Evolutionary conservation across 92 coral and sea anemone genomes (phyloP).

Genomic region (Umimayanthus chanpuru): DNA sequence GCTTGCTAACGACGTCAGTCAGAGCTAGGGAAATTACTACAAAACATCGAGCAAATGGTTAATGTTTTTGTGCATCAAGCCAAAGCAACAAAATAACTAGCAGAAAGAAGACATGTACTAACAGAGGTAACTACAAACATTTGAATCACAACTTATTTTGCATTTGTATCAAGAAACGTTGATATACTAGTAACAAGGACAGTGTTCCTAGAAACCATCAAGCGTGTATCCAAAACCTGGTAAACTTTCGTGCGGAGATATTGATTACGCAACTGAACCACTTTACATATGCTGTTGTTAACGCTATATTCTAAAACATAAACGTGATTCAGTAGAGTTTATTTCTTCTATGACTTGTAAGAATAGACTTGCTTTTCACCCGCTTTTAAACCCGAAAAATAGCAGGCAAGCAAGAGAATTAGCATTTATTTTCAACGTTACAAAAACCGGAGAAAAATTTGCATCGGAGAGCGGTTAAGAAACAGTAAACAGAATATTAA

Average conservation of each 20-base stretch:
- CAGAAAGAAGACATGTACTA: background rate
- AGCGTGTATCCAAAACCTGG: background rate
- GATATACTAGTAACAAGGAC: background rate
- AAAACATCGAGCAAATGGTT: background rate
- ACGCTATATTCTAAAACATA: background rate
- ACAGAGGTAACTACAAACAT: background rate
- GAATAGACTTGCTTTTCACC: background rate
- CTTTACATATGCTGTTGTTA: background rate
- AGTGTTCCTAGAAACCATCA: background rate
- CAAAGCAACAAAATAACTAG: background rate
- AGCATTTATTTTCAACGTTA: background rate
- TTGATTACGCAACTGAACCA: background rate
- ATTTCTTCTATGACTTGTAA: background rate
- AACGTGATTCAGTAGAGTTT: background rate
- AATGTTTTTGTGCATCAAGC: background rate
- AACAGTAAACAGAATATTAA: background rate
- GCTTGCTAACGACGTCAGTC: background rate
- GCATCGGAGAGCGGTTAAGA: background rate
- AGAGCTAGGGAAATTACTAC: background rate
- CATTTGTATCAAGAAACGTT: background rate
- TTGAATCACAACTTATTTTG: background rate
- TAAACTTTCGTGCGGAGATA: background rate
- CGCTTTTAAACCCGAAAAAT: background rate
- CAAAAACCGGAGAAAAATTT: background rate
- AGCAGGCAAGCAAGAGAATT: background rate